Conservation (phyloP, 2,113 vertebrate genomes). For the Rattus norvegicus region DNA sequence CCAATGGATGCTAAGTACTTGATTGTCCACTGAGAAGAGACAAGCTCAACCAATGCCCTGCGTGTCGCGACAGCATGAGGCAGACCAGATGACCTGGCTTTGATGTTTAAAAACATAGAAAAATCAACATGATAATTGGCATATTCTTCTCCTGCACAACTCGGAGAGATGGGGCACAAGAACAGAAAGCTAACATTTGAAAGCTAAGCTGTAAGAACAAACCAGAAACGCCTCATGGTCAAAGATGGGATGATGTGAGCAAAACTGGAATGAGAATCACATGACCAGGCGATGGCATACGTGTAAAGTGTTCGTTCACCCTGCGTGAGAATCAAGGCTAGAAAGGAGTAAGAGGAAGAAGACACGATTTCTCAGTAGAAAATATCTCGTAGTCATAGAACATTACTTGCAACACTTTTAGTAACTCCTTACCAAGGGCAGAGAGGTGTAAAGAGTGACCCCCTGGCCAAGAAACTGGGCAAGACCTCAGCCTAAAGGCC, state of each 20-base stretch:
- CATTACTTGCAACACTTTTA: rapidly evolving
- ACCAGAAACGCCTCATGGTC: not conserved
- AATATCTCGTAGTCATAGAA: not conserved
- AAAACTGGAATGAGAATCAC: not conserved
- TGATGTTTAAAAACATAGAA: not conserved
- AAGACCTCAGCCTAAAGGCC: not conserved
- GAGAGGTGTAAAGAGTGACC: rapidly evolving
- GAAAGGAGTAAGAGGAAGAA: not conserved
- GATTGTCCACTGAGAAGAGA: no score
- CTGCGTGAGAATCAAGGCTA: not conserved
- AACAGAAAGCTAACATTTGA: not conserved
- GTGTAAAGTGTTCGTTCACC: not conserved
- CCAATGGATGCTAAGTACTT: rapidly evolving
- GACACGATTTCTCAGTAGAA: not conserved
- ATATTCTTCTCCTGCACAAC: not conserved
- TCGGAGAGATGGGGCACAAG: not conserved
- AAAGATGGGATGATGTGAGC: not conserved
- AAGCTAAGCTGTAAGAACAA: not conserved
- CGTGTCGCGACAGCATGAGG: not conserved
- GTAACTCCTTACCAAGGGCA: not conserved
- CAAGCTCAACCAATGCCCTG: not conserved
- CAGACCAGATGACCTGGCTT: slow-evolving; percentile 6
- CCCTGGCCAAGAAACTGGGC: not conserved
- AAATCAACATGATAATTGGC: slow-evolving; percentile 29
- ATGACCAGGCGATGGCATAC: not conserved